Evolutionary conservation across 1,140 invertebrate species (phyloP), one percentile per base, ranked within the genome.

Genomic region (Aethina tumida): DNA sequence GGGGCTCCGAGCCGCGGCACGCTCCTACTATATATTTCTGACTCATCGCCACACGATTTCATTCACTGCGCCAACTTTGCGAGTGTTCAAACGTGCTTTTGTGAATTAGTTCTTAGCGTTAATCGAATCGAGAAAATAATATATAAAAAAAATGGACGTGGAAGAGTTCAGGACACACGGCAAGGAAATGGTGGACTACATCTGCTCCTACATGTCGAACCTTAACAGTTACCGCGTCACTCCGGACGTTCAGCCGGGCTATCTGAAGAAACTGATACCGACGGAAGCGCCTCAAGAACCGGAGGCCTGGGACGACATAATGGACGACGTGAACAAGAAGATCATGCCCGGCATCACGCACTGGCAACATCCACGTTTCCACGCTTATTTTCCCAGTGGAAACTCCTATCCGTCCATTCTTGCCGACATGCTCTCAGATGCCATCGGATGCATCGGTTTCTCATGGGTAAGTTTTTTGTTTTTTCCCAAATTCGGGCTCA

Each of bases 301-400:
- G 1, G 93, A 97, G 65, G 58, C 72, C 21, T 97, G 86, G 74
- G 79, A 90, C 29, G 65, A 72, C 14, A 91, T 97, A 37, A 84
- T 96, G 75, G 69, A 73, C 39, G 92, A 97, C 60, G 79, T 96
- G 9, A 85, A 96, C 50, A 67, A 70, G 21, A 85, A 85, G 61
- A 92, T 97, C 42, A 92, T 97, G 86, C 86, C 86, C 7, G 93
- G 93, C 41, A 79, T 92, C 28, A 94, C 91, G 0, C 92, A 97
- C 57, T 97, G 93, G 93, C 90, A 96, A 62, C 93, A 97, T 71
- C 90, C 92, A 2, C 69, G 83, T 38, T 97, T 97, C 59, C 91
- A 96, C 57, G 93, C 92, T 1, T 97, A 97, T 63, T 97, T 97
- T 64, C 93, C 93, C 3, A 80, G 89, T 2, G 93, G 91, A 12